These are phyloP conservation scores for Vireo griseus DNA, from an alignment of 2,797 vertebrate species.

Conservation along the genomic window DNA sequence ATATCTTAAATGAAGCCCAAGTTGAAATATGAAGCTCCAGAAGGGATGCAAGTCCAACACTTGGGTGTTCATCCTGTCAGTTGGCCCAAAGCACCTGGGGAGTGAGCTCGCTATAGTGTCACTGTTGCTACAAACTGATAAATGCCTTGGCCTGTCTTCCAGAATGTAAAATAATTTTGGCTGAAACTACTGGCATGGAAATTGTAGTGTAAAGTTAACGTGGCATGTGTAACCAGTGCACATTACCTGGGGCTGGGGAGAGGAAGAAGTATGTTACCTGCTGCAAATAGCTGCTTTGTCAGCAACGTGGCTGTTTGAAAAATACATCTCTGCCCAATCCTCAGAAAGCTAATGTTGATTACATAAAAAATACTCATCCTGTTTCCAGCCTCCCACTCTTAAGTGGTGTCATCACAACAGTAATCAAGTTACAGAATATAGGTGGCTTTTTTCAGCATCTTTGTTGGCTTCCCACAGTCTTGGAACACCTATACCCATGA, in stretches of 20 bases:
- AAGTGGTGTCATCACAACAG: neutral
- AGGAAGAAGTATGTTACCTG: neutral
- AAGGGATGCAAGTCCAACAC: neutral
- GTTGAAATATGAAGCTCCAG: neutral
- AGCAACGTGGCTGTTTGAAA: neutral
- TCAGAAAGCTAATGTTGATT: neutral
- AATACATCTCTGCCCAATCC: neutral
- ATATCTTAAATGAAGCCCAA: neutral
- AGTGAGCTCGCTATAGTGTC: neutral
- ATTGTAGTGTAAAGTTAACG: neutral
- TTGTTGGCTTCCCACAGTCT: neutral
- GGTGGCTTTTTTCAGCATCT: neutral
- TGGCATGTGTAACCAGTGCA: neutral
- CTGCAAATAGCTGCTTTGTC: neutral
- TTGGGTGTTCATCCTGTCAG: neutral
- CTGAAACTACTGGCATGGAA: neutral
- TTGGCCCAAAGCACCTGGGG: neutral
- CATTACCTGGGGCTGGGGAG: neutral
- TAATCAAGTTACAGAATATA: neutral
- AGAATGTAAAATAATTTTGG: neutral
- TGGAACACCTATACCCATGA: neutral
- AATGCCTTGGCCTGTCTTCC: neutral
- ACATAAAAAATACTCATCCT: neutral
- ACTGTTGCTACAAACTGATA: neutral
- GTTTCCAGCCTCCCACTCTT: neutral